A percentile compares a stretch with the other conserved stretches of the same genome.
These are phyloP conservation scores for Labia minor DNA, from an alignment of 2,888 invertebrate genomes.

Conservation along the genomic window DNA sequence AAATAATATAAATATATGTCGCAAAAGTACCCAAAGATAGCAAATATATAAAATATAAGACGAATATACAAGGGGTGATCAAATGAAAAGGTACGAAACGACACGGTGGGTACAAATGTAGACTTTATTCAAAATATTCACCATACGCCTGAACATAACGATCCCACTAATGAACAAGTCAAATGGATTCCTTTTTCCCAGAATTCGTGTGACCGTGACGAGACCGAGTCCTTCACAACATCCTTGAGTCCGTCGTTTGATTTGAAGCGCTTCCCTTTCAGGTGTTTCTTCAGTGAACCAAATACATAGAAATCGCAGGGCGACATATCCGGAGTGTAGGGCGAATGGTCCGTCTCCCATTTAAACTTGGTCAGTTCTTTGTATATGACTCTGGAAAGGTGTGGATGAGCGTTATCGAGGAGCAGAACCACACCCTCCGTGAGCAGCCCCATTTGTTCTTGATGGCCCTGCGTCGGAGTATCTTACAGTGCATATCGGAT, in stretches of 20 bases:
- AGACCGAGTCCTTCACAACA: no score
- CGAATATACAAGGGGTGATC: no score
- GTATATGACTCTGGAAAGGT: slow-evolving; percentile 14
- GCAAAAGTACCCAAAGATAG: no score
- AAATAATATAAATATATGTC: no score
- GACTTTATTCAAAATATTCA: no score
- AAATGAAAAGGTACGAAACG: no score
- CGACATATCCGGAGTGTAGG: slow-evolving; percentile 16
- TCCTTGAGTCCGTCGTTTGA: slow-evolving; percentile 17
- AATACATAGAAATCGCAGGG: slow-evolving; percentile 19
- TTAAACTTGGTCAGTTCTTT: slow-evolving; percentile 15
- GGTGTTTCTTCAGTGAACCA: slow-evolving; percentile 5
- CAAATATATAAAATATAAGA: no score
- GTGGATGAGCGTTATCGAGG: neutral
- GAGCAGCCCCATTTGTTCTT: slow-evolving; percentile 14
- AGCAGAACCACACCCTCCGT: neutral
- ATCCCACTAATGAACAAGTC: slow-evolving; percentile 17
- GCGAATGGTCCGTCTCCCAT: slow-evolving; percentile 15
- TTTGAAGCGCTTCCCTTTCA: slow-evolving; percentile 17
- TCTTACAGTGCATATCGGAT: slow-evolving; percentile 17
- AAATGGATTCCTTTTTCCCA: slow-evolving; percentile 19
- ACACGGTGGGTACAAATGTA: no score
- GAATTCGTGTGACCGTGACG: slow-evolving; percentile 15
- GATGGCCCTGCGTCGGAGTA: slow-evolving; percentile 17
- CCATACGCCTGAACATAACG: slow-evolving; percentile 19